Evolutionary conservation across 2,113 vertebrate genomes (phyloP).

Genomic region (Protobothrops flavoviridis): DNA sequence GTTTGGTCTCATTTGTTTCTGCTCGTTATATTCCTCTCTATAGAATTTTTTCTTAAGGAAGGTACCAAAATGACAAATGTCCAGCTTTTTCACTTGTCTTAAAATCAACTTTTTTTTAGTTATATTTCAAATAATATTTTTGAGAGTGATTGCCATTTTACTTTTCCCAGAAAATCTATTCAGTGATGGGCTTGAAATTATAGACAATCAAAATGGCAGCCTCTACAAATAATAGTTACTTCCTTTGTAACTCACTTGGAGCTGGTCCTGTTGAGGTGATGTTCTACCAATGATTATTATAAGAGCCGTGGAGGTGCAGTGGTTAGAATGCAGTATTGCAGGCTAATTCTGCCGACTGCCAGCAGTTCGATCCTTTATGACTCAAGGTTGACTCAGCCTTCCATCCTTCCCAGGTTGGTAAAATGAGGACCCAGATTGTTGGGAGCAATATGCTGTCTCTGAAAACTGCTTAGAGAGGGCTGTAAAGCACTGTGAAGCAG

Average conservation of each 20-base stretch:
- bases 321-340: background rate
- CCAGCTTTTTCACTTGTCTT: background rate
- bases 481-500: background rate
- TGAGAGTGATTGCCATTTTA: background rate
- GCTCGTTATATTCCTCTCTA: background rate
- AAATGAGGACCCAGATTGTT: background rate
- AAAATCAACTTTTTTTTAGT: background rate
- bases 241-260: background rate
- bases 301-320: background rate
- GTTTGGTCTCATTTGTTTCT: background rate
- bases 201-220: background rate
- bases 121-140: background rate
- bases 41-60: background rate
- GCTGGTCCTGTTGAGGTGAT: background rate
- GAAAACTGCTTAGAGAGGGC: background rate
- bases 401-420: background rate
- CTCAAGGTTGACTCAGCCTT: background rate
- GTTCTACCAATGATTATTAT: background rate
- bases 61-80: background rate
- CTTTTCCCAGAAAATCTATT: background rate
- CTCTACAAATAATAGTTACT: background rate
- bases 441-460: background rate
- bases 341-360: background rate
- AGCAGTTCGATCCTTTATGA: background rate
- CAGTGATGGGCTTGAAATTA: background rate